Evolutionary conservation across 2,888 invertebrate genomes (phyloP), one percentile per base, ranked within the genome.

Genomic region (Pollenia amentaria): DNA sequence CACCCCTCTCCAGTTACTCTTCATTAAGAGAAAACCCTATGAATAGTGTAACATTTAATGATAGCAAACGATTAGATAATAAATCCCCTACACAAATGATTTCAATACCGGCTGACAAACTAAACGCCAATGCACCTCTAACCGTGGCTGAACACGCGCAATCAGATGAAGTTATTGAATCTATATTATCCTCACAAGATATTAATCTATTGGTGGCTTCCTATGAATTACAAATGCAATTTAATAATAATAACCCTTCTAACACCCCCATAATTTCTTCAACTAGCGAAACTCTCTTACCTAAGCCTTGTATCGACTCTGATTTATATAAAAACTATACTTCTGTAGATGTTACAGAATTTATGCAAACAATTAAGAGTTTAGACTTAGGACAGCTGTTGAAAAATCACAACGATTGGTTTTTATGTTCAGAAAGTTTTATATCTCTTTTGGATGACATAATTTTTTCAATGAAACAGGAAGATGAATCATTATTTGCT

Each of bases 371-470:
- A 64, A 90, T 96, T 0, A 94, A 94, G 78, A 93, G 93, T 62
- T 94, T 94, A 51, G 95, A 97, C 91, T 94, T 96, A 62, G 95
- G 95, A 89, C 92, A 93, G 51, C 92, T 95, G 12, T 93, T 96
- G 0, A 94, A 94, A 16, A 94, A 95, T 79, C 95, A 95, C 88
- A 94, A 93, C 69, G 94, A 95, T 72, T 97, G 97, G 97, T 94
- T 96, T 51, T 94, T 94, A 67, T 95, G 95, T 40, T 95, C 95
- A n/a, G 96, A 95, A 89, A 94, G 95, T 89, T 94, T 97, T 16
- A 94, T 95, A 3, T 96, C 97, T 0, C 93, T 97, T 6, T 92
- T 97, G 2, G 97, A 97, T 89, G 97, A 97, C 91, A 96, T 97
- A 29, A 81, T 90, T 4, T 87, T 85, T 83, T 89, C 90, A n/a